These are phyloP conservation scores for Cantharis rufa DNA, from an alignment of 2,888 invertebrate genomes.

Conservation along the genomic window DNA sequence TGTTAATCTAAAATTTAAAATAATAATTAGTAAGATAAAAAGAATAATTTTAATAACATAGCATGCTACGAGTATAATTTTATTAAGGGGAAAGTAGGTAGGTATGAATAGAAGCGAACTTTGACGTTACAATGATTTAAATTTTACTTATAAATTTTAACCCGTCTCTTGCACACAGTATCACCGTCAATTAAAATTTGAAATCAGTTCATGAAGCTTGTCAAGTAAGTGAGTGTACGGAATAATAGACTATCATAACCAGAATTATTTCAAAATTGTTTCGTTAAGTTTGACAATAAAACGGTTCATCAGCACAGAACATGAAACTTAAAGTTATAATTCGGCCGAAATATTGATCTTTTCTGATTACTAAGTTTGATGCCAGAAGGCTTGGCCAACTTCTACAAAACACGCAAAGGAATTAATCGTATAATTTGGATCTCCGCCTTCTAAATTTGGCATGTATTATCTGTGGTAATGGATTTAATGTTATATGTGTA, in stretches of 20 bases:
- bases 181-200: conserved; percentile 36
- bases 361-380: conserved; percentile 33
- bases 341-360: conserved; percentile 32
- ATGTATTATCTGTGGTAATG: conserved; percentile 23
- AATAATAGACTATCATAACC: conserved; percentile 28
- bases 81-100: not conserved
- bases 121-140: conserved; percentile 13
- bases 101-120: not conserved
- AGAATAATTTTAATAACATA: not conserved
- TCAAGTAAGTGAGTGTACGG: conserved; percentile 20
- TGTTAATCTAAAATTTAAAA: not conserved
- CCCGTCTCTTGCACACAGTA: conserved; percentile 26
- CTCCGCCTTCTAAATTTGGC: conserved; percentile 24
- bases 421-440: conserved; percentile 31
- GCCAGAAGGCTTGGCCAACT: conserved; percentile 34
- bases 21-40: not conserved
- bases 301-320: conserved; percentile 37
- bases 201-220: conserved; percentile 34
- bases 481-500: not conserved
- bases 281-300: conserved; percentile 38
- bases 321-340: conserved; percentile 33
- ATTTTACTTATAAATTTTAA: conserved; percentile 6
- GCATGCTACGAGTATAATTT: not conserved
- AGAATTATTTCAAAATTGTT: conserved; percentile 33
- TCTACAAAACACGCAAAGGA: conserved; percentile 33